Evolutionary conservation across 1,140 invertebrate genomes (phyloP), one percentile per base, ranked within the genome.

Genomic region (Zaprionus ornatus): DNA sequence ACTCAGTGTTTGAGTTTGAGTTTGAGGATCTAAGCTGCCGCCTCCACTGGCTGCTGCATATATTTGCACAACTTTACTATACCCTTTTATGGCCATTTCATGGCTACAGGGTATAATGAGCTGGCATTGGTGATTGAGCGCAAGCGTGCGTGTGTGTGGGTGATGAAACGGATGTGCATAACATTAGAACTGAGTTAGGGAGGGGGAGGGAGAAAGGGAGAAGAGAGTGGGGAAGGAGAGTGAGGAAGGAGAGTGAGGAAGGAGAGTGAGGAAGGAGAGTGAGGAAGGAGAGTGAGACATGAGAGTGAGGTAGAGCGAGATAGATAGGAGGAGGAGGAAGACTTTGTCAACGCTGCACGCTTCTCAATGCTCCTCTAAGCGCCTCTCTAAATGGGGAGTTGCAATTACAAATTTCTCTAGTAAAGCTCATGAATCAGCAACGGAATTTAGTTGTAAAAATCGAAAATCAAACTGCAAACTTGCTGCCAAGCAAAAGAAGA

Each of bases 381-480:
- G 27, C 9, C 81, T 72, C 62, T 87, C 77, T 88, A 80, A 83
- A 88, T 83, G 77, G 83, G 84, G 78, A 81, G 85, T 84, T 90
- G 85, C 85, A 88, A 88, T 88, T 88, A 88, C 85, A 79, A 90
- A 90, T 90, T 90, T 88, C 78, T 71, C 81, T 82, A 79, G 81
- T 90, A 85, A 82, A 85, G 68, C 81, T 76, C 84, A 70, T 79
- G 86, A 75, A 80, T 75, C 86, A 77, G 64, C 69, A 45, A 17
- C 40, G 76, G 85, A 90, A 90, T 90, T 90, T 90, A 90, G 85
- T 90, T 90, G 85, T 90, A 90, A 86, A 79, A 90, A 83, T 80
- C 80, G 85, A 69, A 74, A 73, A 66, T 59, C 54, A 32, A 55
- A 45, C n/a, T 37, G 29, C 29, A 29, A 29, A 29, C 27, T 13